Base-by-base conservation (phyloP, 2,797 vertebrate genomes). In the Siniperca scherzeri region DNA sequence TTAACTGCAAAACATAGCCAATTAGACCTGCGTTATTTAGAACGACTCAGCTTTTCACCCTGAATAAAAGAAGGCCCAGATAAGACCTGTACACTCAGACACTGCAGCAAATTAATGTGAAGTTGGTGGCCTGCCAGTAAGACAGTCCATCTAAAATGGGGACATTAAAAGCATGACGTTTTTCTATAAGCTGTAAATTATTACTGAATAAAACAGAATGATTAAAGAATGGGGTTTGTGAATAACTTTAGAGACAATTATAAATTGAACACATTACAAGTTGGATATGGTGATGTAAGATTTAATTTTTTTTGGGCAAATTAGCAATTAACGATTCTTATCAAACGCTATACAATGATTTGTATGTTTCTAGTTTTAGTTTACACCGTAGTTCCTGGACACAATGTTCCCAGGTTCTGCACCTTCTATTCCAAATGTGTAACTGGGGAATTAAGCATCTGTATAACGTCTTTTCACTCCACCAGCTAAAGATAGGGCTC, bases 11-110 rank as follows among this genome's bases (percentile, higher is more conserved):
- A 96, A 96, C 93, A 95, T 55, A 87, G 92, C 95, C 95, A 96
- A 96, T 96, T 96, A 96, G 94, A 95, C 92, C 93, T 88, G 93
- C 77, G 91, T 96, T 96, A 95, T 96, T 96, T 96, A 96, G 94
- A 95, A 88, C 74, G 87, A 93, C 92, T 95, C 94, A 92, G 91
- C 89, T 93, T 90, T 95, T 93, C 92, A 93, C 89, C 91, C 88
- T 66, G 91, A 94, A 93, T 94, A 94, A 95, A 93, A 93, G 92
- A 90, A 67, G 84, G 79, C 85, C 81, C 78, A 84, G 92, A 94
- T 91, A 89, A 86, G 87, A 92, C 88, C 87, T 76, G 76, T 56
- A 82, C 86, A 83, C 91, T 92, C 85, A 88, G 72, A 91, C 87
- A 68, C 91, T 62, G 80, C 88, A 66, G 90, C 92, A 95, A 95